Evolutionary conservation across 2,797 vertebrate species (phyloP).

Genomic region (Sebastes steindachneri): DNA sequence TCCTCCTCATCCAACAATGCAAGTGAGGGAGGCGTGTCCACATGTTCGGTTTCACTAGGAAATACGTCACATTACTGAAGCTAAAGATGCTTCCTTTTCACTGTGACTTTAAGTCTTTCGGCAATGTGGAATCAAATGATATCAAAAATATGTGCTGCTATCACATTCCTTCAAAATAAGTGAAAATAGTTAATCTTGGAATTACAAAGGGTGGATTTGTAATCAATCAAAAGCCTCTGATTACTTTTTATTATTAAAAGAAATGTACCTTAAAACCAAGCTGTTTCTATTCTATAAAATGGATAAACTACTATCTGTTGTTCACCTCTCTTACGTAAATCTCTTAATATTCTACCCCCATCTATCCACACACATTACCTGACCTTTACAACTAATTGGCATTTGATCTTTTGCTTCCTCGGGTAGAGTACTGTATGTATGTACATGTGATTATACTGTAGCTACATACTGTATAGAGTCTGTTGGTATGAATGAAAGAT

Average conservation of each 20-base stretch:
- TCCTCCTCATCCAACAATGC: not conserved
- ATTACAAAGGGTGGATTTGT: not conserved
- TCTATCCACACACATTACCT: not conserved
- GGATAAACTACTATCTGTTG: not conserved
- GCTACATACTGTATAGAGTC: not conserved
- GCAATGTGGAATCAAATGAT: not conserved
- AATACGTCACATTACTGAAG: not conserved
- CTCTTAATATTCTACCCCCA: not conserved
- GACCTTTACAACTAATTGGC: constrained; percentile 3
- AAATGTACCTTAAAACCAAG: not conserved
- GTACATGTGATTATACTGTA: not conserved
- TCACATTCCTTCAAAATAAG: not conserved
- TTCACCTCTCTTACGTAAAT: not conserved
- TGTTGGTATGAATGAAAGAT: not conserved
- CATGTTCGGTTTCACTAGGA: not conserved
- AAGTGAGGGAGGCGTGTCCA: not conserved
- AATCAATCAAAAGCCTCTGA: not conserved
- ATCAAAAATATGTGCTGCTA: not conserved
- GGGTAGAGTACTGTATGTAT: not conserved
- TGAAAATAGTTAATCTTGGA: not conserved
- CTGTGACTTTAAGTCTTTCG: not conserved
- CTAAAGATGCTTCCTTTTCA: not conserved
- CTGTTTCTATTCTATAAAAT: not conserved
- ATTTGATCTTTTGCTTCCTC: not conserved
- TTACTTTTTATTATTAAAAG: not conserved